Evolutionary conservation across 2,113 vertebrate genomes (phyloP).

Genomic region (Sminthopsis crassicaudata): DNA sequence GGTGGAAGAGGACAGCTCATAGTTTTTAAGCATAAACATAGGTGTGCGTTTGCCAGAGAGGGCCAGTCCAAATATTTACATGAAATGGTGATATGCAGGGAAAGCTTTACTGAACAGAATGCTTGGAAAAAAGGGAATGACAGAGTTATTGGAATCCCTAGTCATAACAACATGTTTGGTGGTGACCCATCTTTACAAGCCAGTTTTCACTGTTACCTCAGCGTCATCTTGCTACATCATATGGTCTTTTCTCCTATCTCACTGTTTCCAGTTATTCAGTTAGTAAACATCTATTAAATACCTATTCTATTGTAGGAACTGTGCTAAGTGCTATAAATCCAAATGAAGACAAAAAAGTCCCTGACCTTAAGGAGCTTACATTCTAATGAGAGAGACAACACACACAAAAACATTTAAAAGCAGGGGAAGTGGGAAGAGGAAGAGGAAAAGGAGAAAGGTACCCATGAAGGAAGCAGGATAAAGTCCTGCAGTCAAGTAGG

Average conservation of each 20-base stretch:
- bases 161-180: constrained; percentile 72
- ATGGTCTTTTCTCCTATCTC: constrained; percentile 53
- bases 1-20: constrained; percentile 71
- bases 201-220: constrained; percentile 58
- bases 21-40: constrained; percentile 75
- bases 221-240: constrained; percentile 61
- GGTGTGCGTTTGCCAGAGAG: constrained; percentile 66
- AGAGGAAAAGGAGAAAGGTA: background rate
- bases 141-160: constrained; percentile 59
- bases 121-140: constrained; percentile 28
- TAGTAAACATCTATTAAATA: background rate
- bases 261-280: constrained; percentile 1
- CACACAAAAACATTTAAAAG: background rate
- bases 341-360: background rate
- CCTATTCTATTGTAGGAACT: background rate
- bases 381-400: background rate
- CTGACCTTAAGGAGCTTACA: background rate
- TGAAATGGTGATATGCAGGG: constrained; percentile 41
- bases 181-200: constrained; percentile 67
- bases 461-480: background rate
- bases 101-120: constrained; percentile 56
- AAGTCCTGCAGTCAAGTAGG: background rate
- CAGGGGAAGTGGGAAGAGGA: background rate
- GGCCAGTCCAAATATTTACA: constrained; percentile 64
- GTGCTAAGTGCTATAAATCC: background rate